Conservation (phyloP, 2,888 invertebrate species). For the Caenorhabditis zanzibari region DNA sequence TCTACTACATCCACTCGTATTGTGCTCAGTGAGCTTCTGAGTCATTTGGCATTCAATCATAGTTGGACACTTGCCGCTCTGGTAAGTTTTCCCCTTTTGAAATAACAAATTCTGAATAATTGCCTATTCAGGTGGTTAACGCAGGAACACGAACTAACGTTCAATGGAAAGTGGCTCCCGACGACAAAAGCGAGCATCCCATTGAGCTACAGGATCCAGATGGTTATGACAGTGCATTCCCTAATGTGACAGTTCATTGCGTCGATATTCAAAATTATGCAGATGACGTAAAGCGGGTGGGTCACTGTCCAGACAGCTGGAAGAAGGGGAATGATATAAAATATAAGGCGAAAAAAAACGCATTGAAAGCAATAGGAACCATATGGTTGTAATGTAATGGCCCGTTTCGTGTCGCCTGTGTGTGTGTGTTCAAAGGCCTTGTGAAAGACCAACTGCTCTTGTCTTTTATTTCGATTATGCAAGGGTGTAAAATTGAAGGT, state of each 20-base stretch:
- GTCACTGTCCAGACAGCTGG: slow-evolving; percentile 12
- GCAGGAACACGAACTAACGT: slow-evolving; percentile 41
- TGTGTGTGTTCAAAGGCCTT: slow-evolving; percentile 49
- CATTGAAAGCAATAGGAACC: slow-evolving; percentile 55
- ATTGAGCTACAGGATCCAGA: slow-evolving; percentile 57
- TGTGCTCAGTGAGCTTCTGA: slow-evolving; percentile 57
- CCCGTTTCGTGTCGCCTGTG: slow-evolving; percentile 48
- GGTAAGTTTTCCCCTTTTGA: slow-evolving; percentile 28
- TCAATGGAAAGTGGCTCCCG: slow-evolving; percentile 61
- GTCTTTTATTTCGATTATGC: slow-evolving; percentile 55
- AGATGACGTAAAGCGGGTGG: slow-evolving; percentile 54
- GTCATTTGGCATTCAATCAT: slow-evolving; percentile 58
- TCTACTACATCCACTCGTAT: slow-evolving; percentile 52
- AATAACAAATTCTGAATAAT: slow-evolving; percentile 32
- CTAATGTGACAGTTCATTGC: slow-evolving; percentile 54
- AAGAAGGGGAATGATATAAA: slow-evolving; percentile 1
- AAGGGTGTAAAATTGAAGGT: slow-evolving; percentile 50
- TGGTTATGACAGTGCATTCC: slow-evolving; percentile 41
- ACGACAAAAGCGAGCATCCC: slow-evolving; percentile 47
- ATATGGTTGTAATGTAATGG: slow-evolving; percentile 65
- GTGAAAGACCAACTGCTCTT: slow-evolving; percentile 64
- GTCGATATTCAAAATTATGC: slow-evolving; percentile 58
- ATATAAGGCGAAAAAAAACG: slow-evolving; percentile 34
- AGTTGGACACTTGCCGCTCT: slow-evolving; percentile 59
- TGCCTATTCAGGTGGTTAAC: slow-evolving; percentile 55